Conservation (phyloP, 2,888 invertebrate species). For the Exocentrus adspersus region DNA sequence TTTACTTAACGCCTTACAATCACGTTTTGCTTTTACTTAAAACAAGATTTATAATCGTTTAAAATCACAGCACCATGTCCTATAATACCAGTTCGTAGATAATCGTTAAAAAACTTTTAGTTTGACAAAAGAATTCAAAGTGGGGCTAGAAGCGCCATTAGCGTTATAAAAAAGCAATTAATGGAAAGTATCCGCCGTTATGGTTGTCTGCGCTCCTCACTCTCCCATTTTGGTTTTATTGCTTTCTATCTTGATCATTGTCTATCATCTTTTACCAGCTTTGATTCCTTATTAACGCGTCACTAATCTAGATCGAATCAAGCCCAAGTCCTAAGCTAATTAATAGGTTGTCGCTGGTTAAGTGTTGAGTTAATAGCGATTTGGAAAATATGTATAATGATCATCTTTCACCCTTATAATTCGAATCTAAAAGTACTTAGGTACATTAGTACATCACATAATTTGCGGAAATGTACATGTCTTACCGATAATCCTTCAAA, state of each 20-base stretch:
- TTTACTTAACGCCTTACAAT: conserved; percentile 1
- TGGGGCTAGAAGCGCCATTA: background rate
- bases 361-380: no score
- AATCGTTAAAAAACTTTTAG: background rate
- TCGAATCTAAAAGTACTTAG: no score
- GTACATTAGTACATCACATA: no score
- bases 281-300: background rate
- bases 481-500: no score
- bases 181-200: background rate
- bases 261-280: background rate
- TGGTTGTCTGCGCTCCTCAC: background rate
- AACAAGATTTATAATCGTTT: conserved; percentile 3
- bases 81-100: no score
- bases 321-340: background rate
- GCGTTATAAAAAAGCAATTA: background rate
- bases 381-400: no score
- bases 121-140: conserved; percentile 8
- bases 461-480: no score
- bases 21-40: conserved; percentile 2
- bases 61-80: conserved; percentile 3
- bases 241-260: background rate
- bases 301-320: background rate
- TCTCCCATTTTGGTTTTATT: background rate
- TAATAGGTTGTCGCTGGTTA: background rate
- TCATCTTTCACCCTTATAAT: no score